Evolutionary conservation across 2,888 invertebrate genomes (phyloP).

Genomic region (Macrophya alboannulata): DNA sequence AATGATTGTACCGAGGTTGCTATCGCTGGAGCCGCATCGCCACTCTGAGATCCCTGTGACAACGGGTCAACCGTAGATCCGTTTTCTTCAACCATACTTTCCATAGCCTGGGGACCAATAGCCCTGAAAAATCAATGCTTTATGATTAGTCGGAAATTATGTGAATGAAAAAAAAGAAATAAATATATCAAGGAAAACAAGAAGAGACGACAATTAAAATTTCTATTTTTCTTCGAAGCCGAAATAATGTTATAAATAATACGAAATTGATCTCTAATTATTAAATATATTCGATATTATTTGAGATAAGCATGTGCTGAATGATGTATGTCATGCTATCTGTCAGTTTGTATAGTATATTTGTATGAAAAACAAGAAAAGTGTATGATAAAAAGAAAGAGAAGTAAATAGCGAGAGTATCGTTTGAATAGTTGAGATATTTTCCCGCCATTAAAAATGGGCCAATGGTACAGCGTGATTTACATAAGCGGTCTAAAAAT

Average conservation of each 20-base stretch:
- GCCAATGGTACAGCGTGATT: constrained; percentile 74
- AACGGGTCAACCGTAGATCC: constrained; percentile 85
- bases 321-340: background rate
- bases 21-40: constrained; percentile 81
- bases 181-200: background rate
- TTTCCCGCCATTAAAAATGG: constrained; percentile 68
- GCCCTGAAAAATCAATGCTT: constrained; percentile 82
- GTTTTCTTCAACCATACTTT: constrained; percentile 96
- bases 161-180: background rate
- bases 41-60: constrained; percentile 81
- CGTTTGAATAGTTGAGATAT: background rate
- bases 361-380: background rate
- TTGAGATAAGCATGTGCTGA: background rate
- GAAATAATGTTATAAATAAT: no score
- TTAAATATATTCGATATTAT: background rate
- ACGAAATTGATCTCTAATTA: background rate
- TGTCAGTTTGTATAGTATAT: background rate
- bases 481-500: constrained; percentile 77
- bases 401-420: background rate
- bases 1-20: constrained; percentile 83
- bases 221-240: no score
- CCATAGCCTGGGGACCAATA: constrained; percentile 87
- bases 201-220: no score
- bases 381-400: background rate
- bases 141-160: background rate